These are phyloP conservation scores for Octomys mimax DNA, from an alignment of 2,797 vertebrate species.

Conservation along the genomic window DNA sequence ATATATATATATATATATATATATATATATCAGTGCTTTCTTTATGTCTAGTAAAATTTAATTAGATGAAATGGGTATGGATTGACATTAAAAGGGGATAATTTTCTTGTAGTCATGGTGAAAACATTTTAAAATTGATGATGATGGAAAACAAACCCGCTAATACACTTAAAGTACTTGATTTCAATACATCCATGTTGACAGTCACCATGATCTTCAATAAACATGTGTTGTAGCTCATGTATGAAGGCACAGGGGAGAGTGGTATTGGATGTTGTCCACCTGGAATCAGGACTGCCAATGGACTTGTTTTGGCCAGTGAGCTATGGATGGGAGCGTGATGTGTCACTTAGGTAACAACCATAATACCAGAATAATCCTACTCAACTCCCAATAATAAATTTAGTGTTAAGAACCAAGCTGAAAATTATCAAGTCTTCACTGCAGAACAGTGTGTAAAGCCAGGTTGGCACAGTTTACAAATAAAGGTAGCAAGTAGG, in stretches of 20 bases:
- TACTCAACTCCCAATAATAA: neutral
- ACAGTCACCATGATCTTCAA: neutral
- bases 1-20: neutral
- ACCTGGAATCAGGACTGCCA: neutral
- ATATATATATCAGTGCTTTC: neutral
- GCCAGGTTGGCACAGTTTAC: neutral
- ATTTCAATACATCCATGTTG: neutral
- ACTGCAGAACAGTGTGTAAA: neutral
- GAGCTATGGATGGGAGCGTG: neutral
- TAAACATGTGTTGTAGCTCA: neutral
- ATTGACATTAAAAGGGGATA: neutral
- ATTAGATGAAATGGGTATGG: neutral
- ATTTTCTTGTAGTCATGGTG: neutral
- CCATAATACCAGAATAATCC: neutral
- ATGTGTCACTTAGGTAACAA: neutral
- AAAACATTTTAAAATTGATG: conserved; percentile 2
- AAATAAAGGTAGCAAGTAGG: neutral
- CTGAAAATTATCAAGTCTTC: neutral
- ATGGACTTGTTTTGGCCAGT: neutral
- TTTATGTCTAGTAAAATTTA: neutral
- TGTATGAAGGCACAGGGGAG: neutral
- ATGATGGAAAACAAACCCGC: neutral
- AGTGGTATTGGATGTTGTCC: neutral
- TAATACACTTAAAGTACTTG: neutral
- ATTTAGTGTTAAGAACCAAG: neutral